Percentiles rank a stretch among this genome's conserved stretches.
Conservation (phyloP, 1,140 invertebrate species). For the Drosophila lini region DNA sequence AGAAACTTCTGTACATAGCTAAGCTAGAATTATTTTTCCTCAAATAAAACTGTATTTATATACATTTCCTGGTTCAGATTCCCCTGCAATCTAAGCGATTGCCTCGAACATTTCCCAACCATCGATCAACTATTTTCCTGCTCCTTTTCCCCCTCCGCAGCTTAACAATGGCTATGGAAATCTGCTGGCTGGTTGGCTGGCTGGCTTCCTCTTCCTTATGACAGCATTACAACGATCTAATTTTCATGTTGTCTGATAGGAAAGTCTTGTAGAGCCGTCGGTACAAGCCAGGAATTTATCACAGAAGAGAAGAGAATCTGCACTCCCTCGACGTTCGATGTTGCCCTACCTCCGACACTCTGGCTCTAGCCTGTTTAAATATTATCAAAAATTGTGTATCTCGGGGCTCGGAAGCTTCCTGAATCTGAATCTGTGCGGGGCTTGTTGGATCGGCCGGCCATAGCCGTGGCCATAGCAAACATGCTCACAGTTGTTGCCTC, state of each 20-base stretch:
- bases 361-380: constrained; percentile 58
- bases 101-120: constrained; percentile 12
- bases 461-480: constrained; percentile 66
- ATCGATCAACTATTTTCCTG: constrained; percentile 26
- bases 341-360: constrained; percentile 34
- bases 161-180: constrained; percentile 15
- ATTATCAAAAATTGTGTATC: constrained; percentile 81
- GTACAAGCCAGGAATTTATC: constrained; percentile 72
- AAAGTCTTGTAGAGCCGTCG: constrained; percentile 61
- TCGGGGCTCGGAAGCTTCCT: constrained; percentile 72
- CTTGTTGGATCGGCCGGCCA: constrained; percentile 40
- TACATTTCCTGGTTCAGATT: constrained; percentile 13
- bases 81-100: constrained; percentile 12
- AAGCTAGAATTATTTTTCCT: not conserved
- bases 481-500: constrained; percentile 66
- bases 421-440: constrained; percentile 70
- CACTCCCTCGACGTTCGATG: constrained; percentile 54
- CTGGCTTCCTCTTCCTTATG: constrained; percentile 51
- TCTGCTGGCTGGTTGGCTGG: constrained; percentile 31
- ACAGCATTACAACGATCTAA: constrained; percentile 64
- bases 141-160: not conserved
- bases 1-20: not conserved
- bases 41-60: not conserved
- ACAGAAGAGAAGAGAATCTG: constrained; percentile 51
- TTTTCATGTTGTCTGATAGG: constrained; percentile 81